Percentiles rank a stretch among this genome's conserved stretches.
phyloP scores from a whole-genome alignment of 1,140 invertebrate genomes.

The Thalassaphorura encarpata region DNA sequence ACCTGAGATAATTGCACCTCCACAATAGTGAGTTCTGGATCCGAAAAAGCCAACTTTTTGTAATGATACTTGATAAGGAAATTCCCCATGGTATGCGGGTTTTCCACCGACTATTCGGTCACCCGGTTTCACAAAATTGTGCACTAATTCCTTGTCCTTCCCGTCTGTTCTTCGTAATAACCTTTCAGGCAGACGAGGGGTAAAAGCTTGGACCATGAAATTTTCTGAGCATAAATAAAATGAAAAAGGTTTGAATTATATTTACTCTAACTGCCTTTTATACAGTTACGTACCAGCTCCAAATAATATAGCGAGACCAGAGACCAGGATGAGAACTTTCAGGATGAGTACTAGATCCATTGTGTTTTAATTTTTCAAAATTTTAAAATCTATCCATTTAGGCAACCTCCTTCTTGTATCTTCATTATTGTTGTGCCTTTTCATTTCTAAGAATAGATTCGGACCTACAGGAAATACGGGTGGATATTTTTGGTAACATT shows the following conservation, averaged over 20 bases:
- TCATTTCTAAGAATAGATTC: too few species aligned
- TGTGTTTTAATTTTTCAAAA: background rate
- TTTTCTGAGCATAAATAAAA: constrained; percentile 1
- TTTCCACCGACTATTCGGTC: constrained; percentile 21
- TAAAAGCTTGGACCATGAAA: background rate
- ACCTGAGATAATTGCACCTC: constrained; percentile 9
- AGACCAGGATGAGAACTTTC: constrained; percentile 6
- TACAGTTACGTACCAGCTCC: constrained; percentile 13
- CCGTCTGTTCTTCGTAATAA: background rate
- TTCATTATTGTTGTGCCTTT: too few species aligned
- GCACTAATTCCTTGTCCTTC: background rate
- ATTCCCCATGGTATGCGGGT: constrained; percentile 30
- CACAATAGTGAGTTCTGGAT: constrained; percentile 27
- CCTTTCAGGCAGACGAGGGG: constrained; percentile 8
- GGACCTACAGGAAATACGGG: too few species aligned
- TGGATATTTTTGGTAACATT: too few species aligned
- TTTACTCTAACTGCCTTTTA: background rate
- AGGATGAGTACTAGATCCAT: background rate
- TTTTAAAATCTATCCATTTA: too few species aligned
- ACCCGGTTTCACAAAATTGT: constrained; percentile 12
- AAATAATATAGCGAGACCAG: constrained; percentile 11
- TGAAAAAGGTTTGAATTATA: background rate
- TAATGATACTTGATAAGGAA: constrained; percentile 29
- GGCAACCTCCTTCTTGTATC: too few species aligned
- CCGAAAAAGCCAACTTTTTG: constrained; percentile 30